A percentile compares a stretch with the other conserved stretches of the same genome.
phyloP scores from a whole-genome alignment of 64 coral and sea anemone genomes.

The Orbicella faveolata region DNA sequence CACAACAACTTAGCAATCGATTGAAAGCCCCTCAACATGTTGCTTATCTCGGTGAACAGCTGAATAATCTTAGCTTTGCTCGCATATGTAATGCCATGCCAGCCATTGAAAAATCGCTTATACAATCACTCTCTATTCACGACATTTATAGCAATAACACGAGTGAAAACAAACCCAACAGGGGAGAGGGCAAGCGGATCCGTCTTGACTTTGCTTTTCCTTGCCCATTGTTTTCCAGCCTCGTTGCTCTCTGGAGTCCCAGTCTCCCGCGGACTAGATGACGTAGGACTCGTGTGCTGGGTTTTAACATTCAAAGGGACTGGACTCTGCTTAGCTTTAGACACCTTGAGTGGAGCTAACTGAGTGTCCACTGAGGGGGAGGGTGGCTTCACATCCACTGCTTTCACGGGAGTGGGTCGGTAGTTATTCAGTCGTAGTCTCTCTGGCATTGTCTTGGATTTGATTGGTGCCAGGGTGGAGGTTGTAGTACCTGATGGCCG shows the following conservation, averaged over 20 bases:
- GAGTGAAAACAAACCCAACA: neutral
- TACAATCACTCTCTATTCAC: too few species aligned
- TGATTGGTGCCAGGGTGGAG: slow-evolving; percentile 63
- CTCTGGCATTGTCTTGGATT: slow-evolving; percentile 76
- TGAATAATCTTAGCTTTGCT: too few species aligned
- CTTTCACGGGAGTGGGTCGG: slow-evolving; percentile 48
- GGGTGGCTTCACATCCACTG: slow-evolving; percentile 59
- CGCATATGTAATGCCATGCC: too few species aligned
- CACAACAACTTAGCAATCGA: too few species aligned
- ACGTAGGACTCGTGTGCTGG: slow-evolving; percentile 11
- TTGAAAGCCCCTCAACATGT: too few species aligned
- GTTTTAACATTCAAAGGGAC: neutral
- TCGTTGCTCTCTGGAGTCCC: slow-evolving; percentile 31
- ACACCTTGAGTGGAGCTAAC: slow-evolving; percentile 58
- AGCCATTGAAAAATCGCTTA: too few species aligned
- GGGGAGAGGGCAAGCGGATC: neutral
- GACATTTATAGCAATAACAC: neutral
- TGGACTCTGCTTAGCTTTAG: slow-evolving; percentile 58
- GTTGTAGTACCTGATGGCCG: slow-evolving; percentile 23
- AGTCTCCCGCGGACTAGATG: slow-evolving; percentile 7
- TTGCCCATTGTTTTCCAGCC: slow-evolving; percentile 13
- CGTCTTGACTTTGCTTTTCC: slow-evolving; percentile 7
- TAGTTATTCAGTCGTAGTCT: slow-evolving; percentile 64
- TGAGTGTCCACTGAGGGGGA: slow-evolving; percentile 33
- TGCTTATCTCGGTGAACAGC: too few species aligned